These are phyloP conservation scores for Chloropsis hardwickii DNA, from an alignment of 2,113 vertebrate genomes.

Conservation along the genomic window DNA sequence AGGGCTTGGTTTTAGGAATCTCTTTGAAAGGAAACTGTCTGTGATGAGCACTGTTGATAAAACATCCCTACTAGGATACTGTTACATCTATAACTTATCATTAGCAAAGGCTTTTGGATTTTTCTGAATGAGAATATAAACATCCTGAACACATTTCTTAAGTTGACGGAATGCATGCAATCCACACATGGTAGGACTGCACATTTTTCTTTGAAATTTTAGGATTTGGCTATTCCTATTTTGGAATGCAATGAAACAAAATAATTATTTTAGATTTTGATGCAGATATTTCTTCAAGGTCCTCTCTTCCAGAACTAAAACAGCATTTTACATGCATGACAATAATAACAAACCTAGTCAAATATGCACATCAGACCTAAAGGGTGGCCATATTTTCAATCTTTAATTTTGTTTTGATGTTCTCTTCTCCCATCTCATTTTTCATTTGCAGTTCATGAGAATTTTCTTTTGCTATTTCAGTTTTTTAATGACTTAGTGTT, in stretches of 20 bases:
- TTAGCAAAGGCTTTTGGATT: neutral
- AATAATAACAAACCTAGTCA: neutral
- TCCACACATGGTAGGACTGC: neutral
- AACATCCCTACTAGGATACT: neutral
- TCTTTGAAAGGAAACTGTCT: neutral
- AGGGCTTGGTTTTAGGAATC: neutral
- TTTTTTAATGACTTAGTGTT: slow-evolving; percentile 38
- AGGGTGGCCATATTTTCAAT: neutral
- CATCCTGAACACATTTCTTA: neutral
- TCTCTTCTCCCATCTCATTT: neutral
- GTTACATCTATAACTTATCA: neutral
- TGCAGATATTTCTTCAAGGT: neutral
- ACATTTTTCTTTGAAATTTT: neutral
- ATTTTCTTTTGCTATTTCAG: neutral
- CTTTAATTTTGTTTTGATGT: neutral
- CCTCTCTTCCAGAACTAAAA: neutral
- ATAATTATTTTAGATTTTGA: neutral
- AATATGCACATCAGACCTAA: neutral
- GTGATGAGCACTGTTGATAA: neutral
- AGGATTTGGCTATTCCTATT: neutral
- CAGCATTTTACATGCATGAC: neutral
- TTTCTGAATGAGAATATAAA: neutral
- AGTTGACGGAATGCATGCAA: neutral
- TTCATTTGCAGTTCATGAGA: neutral
- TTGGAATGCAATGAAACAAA: neutral